Evolutionary conservation across 1,140 invertebrate species (phyloP).

Genomic region (Mya arenaria): DNA sequence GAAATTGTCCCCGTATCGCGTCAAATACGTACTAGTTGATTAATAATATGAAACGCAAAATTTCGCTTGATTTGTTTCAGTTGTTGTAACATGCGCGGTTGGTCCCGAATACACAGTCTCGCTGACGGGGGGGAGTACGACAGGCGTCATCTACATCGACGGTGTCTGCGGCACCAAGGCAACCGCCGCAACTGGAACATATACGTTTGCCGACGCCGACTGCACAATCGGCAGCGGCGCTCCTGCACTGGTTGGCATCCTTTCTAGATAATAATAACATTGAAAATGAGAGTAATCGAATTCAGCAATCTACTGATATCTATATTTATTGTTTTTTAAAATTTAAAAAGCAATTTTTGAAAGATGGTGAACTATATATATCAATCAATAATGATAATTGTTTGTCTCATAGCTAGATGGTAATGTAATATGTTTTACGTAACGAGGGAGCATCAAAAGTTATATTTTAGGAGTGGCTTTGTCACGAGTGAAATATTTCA

Average conservation of each 20-base stretch:
- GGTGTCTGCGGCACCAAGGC: background rate
- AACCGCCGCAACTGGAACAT: background rate
- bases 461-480: too few species aligned
- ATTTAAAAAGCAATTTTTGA: background rate
- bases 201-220: background rate
- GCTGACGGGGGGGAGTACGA: too few species aligned
- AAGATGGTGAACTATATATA: background rate
- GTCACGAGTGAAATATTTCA: too few species aligned
- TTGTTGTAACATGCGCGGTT: too few species aligned
- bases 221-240: slow-evolving; percentile 1
- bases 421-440: too few species aligned
- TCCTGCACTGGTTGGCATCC: background rate
- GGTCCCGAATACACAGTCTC: too few species aligned
- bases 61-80: too few species aligned
- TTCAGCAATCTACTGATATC: background rate
- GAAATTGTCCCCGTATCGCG: too few species aligned
- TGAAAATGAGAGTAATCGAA: background rate
- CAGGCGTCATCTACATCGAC: slow-evolving; percentile 16
- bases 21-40: too few species aligned
- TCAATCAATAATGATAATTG: background rate
- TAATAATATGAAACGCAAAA: too few species aligned
- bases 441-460: too few species aligned
- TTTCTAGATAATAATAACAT: background rate
- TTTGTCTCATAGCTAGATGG: too few species aligned
- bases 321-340: background rate